A percentile compares a stretch with the other conserved stretches of the same genome.
These are phyloP conservation scores for Zaprionus vittiger DNA, from an alignment of 1,140 invertebrate genomes.

Conservation along the genomic window DNA sequence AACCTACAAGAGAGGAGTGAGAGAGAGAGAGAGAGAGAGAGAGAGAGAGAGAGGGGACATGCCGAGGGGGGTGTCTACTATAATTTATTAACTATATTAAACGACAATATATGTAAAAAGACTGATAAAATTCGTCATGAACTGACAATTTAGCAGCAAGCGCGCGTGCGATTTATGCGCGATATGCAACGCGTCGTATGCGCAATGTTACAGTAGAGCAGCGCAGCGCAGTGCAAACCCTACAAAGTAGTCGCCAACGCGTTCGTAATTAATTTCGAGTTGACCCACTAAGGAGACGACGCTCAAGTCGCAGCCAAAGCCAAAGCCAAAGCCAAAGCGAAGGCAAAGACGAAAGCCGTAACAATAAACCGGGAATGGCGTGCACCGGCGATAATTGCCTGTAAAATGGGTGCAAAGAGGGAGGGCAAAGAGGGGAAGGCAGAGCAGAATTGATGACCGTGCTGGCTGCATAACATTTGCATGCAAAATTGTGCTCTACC, in stretches of 20 bases:
- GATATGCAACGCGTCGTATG: constrained; percentile 32
- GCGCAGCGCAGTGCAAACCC: background rate
- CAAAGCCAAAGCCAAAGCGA: background rate
- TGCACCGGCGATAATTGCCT: constrained; percentile 78
- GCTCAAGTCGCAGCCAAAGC: constrained; percentile 39
- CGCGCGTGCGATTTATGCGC: constrained; percentile 31
- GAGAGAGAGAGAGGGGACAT: background rate
- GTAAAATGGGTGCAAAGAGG: constrained; percentile 56
- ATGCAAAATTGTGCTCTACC: constrained; percentile 48
- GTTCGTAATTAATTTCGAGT: constrained; percentile 75
- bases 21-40: background rate
- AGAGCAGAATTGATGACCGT: constrained; percentile 3
- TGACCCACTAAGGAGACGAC: constrained; percentile 70
- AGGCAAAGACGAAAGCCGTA: constrained; percentile 29
- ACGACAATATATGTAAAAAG: background rate
- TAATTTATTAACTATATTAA: background rate
- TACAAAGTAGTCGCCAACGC: constrained; percentile 1
- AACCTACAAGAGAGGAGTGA: background rate
- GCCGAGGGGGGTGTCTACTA: too few relatives aligned
- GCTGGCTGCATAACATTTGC: constrained; percentile 58
- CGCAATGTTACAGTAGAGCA: constrained; percentile 10
- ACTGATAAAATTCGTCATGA: constrained; percentile 43
- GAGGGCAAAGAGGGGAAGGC: background rate
- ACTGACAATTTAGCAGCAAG: constrained; percentile 33
- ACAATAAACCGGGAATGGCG: constrained; percentile 73